Conservation (phyloP, 2,113 vertebrate species). For the Strix uralensis region DNA sequence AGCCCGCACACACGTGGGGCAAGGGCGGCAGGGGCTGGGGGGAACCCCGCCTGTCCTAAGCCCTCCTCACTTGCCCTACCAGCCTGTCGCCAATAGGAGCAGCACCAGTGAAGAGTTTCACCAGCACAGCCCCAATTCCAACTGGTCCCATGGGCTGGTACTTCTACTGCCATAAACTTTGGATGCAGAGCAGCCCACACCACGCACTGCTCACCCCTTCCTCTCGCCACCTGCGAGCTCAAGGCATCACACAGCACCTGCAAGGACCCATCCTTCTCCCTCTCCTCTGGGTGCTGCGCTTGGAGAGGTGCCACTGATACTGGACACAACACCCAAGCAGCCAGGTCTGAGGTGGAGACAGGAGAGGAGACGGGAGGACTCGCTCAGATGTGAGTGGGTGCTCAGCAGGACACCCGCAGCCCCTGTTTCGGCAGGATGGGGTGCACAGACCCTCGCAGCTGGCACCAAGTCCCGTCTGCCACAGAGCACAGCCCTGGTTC, state of each 20-base stretch:
- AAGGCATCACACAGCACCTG: not conserved
- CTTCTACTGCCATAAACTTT: not conserved
- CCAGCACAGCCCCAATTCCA: not conserved
- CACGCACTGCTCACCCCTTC: rapidly evolving
- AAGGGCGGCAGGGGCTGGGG: not conserved
- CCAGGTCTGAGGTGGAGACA: rapidly evolving
- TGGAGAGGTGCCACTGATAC: not conserved
- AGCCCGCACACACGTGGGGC: rapidly evolving
- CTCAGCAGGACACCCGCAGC: not conserved
- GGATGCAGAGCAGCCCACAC: not conserved
- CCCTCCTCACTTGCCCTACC: not conserved
- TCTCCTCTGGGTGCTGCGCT: not conserved
- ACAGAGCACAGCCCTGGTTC: not conserved
- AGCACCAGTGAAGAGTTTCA: not conserved
- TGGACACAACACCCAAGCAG: not conserved
- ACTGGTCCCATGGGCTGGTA: not conserved
- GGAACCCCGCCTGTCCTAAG: rapidly evolving
- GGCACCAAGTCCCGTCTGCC: not conserved
- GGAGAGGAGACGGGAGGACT: not conserved
- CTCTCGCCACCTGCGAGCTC: rapidly evolving
- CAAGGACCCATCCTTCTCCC: not conserved
- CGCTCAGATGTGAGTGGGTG: not conserved
- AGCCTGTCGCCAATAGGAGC: not conserved
- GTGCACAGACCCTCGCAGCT: not conserved
- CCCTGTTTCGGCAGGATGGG: rapidly evolving